Conservation (phyloP, 2,888 invertebrate species). For the Allophyes oxyacanthae region DNA sequence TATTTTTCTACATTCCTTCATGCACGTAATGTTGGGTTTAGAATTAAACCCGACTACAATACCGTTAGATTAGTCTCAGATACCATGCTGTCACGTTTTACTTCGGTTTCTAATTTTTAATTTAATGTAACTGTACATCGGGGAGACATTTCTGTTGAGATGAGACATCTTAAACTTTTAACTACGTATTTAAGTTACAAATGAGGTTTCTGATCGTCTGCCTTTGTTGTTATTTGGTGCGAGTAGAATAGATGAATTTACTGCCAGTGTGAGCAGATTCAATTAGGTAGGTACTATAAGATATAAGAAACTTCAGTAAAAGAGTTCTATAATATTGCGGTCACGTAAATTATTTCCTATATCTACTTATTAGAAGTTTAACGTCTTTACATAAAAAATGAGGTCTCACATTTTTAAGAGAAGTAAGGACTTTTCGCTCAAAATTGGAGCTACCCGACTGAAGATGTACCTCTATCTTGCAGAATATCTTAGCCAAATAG, state of each 20-base stretch:
- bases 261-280: too few relatives aligned
- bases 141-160: slow-evolving; percentile 23
- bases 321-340: too few relatives aligned
- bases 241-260: background rate
- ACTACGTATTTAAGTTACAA: slow-evolving; percentile 6
- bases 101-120: slow-evolving; percentile 33
- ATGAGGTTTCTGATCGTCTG: slow-evolving; percentile 3
- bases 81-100: slow-evolving; percentile 12
- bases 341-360: too few relatives aligned
- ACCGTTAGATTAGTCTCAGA: slow-evolving; percentile 12
- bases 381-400: too few relatives aligned
- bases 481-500: too few relatives aligned
- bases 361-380: too few relatives aligned
- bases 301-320: too few relatives aligned
- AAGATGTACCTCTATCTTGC: too few relatives aligned
- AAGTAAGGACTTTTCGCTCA: too few relatives aligned
- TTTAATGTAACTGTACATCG: slow-evolving; percentile 32
- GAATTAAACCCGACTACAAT: slow-evolving; percentile 23
- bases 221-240: background rate
- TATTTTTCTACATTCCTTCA: slow-evolving; percentile 9
- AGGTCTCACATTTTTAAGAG: too few relatives aligned
- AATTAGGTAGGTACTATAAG: too few relatives aligned
- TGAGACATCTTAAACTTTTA: slow-evolving; percentile 33
- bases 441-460: too few relatives aligned
- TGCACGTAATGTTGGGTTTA: slow-evolving; percentile 8